Percentiles rank a stretch among this genome's conserved stretches.
These are phyloP conservation scores for Trichogramma dendrolimi DNA, from an alignment of 2,888 invertebrate species.

Conservation along the genomic window DNA sequence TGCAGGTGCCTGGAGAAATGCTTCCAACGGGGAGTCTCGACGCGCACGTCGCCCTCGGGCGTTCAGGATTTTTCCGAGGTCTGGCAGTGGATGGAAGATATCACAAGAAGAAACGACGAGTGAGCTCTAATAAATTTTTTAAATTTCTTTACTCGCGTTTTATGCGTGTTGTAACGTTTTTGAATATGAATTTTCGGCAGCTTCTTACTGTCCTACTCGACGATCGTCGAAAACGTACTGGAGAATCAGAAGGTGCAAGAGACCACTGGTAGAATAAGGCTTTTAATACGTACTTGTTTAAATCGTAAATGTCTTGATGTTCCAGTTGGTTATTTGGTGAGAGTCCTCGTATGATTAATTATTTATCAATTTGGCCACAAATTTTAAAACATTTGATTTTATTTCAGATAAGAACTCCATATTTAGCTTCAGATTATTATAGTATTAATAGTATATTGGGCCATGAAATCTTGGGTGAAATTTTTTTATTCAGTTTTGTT, in stretches of 20 bases:
- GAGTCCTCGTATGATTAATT: neutral
- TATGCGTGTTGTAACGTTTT: neutral
- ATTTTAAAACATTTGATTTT: neutral
- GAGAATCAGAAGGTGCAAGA: conserved; percentile 51
- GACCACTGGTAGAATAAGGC: conserved; percentile 53
- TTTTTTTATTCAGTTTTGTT: conserved; percentile 58
- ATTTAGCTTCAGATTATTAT: conserved; percentile 43
- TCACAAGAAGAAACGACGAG: conserved; percentile 42
- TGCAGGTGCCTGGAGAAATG: conserved; percentile 59
- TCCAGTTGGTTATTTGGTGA: conserved; percentile 55
- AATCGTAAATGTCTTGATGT: conserved; percentile 56
- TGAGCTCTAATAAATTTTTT: conserved; percentile 6
- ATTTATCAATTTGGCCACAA: too few relatives aligned
- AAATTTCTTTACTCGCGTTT: neutral
- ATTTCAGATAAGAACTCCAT: conserved; percentile 39
- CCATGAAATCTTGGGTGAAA: conserved; percentile 62
- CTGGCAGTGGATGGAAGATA: conserved; percentile 58
- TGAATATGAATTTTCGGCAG: conserved; percentile 35
- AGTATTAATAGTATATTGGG: conserved; percentile 55
- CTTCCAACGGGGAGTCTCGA: conserved; percentile 56
- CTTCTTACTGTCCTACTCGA: conserved; percentile 48
- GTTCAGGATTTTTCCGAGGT: conserved; percentile 52
- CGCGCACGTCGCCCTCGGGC: conserved; percentile 48
- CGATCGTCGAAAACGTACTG: conserved; percentile 52
- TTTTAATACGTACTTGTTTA: conserved; percentile 56